These are phyloP conservation scores for Colletes collaris DNA, from an alignment of 2,888 invertebrate genomes.

Conservation along the genomic window DNA sequence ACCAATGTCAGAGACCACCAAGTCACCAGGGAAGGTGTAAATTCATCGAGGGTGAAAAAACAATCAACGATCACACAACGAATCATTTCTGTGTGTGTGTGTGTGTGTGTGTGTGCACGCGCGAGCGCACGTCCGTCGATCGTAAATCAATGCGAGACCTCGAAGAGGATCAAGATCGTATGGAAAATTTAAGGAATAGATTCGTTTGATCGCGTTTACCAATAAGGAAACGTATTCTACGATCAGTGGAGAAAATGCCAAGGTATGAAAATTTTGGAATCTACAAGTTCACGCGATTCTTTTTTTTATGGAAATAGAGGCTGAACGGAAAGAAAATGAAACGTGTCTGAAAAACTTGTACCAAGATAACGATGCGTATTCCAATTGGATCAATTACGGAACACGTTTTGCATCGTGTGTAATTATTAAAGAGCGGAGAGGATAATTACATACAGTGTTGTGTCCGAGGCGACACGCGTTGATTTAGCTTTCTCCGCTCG, in stretches of 20 bases:
- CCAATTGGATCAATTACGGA: slow-evolving; percentile 51
- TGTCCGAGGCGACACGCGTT: slow-evolving; percentile 20
- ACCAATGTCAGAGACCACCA: neutral
- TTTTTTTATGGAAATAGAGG: slow-evolving; percentile 12
- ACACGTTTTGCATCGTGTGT: slow-evolving; percentile 41
- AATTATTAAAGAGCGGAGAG: slow-evolving; percentile 56
- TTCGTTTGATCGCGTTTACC: slow-evolving; percentile 8
- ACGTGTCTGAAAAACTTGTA: neutral
- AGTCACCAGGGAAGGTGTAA: neutral
- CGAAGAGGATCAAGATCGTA: no score
- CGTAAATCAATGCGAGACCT: no score
- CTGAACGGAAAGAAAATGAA: slow-evolving; percentile 3
- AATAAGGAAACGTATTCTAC: slow-evolving; percentile 22
- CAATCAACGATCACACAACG: neutral
- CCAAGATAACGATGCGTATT: slow-evolving; percentile 19
- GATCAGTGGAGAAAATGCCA: neutral
- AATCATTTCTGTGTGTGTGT: no score
- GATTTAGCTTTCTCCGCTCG: slow-evolving; percentile 40
- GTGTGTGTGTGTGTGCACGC: no score
- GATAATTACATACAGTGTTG: slow-evolving; percentile 38
- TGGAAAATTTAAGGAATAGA: no score
- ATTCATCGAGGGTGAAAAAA: neutral
- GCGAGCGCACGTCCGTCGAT: no score
- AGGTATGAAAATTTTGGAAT: neutral
- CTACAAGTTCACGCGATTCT: neutral